Percentiles rank a stretch among this genome's conserved stretches.
Evolutionary conservation across 1,140 invertebrate genomes (phyloP).

Genomic region (Listronotus oregonensis): DNA sequence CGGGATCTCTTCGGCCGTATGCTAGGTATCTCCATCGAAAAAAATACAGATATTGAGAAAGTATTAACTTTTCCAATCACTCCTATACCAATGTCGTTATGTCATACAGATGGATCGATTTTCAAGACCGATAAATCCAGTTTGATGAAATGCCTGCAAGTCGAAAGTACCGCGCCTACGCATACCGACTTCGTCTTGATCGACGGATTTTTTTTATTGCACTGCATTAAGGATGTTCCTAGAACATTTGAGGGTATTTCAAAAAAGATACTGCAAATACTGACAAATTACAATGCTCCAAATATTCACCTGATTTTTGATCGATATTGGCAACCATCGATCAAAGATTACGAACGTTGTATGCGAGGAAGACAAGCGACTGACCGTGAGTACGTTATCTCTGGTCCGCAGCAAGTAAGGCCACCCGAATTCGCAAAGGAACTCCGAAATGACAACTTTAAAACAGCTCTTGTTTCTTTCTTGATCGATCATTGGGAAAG

Average conservation of each 20-base stretch:
- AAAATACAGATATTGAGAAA: neutral
- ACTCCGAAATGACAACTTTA: conserved; percentile 38
- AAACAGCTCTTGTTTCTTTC: conserved; percentile 36
- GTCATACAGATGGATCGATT: no score
- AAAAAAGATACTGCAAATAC: no score
- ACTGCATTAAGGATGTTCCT: no score
- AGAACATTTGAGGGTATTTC: no score
- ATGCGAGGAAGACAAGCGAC: conserved; percentile 10
- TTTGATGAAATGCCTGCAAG: neutral
- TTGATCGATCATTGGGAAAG: conserved; percentile 36
- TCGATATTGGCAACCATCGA: no score
- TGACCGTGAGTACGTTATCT: conserved; percentile 15
- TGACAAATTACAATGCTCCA: neutral
- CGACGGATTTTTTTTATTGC: neutral
- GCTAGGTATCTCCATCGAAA: neutral
- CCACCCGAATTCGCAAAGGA: conserved; percentile 34
- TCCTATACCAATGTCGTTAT: no score
- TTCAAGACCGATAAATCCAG: neutral
- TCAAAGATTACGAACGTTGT: conserved; percentile 22
- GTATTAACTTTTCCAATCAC: no score
- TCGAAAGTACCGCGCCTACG: neutral
- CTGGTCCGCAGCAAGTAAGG: conserved; percentile 24
- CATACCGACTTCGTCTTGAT: neutral
- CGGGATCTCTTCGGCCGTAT: neutral
- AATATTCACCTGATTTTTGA: neutral